These are phyloP conservation scores for Steinernema hermaphroditum DNA, from an alignment of 2,888 invertebrate genomes.

Conservation along the genomic window DNA sequence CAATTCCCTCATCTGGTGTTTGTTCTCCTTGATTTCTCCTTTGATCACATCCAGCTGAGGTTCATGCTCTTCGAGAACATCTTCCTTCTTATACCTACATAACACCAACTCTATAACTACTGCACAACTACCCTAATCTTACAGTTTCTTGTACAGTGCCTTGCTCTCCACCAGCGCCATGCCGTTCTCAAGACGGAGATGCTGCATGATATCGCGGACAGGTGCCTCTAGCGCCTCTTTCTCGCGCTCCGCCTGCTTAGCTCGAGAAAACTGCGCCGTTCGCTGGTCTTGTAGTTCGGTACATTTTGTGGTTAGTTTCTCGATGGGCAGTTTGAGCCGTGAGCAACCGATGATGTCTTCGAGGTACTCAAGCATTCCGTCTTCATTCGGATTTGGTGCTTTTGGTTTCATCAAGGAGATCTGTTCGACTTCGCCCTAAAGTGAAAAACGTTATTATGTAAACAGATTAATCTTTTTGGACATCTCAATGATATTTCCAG, in stretches of 20 bases:
- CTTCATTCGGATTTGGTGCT: slow-evolving; percentile 77
- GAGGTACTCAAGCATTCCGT: slow-evolving; percentile 94
- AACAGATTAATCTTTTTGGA: no score
- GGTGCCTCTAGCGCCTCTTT: slow-evolving; percentile 69
- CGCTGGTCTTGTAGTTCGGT: slow-evolving; percentile 28
- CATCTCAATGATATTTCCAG: no score
- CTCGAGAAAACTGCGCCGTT: slow-evolving; percentile 33
- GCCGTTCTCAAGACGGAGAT: slow-evolving; percentile 80
- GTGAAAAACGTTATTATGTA: slow-evolving; percentile 17
- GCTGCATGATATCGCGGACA: slow-evolving; percentile 71
- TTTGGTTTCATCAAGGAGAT: slow-evolving; percentile 99
- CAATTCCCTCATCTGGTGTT: slow-evolving; percentile 31
- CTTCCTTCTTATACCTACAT: background rate
- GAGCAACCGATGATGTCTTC: slow-evolving; percentile 92
- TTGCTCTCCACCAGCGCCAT: slow-evolving; percentile 76
- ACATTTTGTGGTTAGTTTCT: slow-evolving; percentile 57
- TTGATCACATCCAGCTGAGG: background rate
- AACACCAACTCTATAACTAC: no score
- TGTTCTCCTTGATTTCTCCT: slow-evolving; percentile 17
- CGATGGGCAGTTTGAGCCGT: slow-evolving; percentile 77
- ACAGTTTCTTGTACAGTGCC: slow-evolving; percentile 28
- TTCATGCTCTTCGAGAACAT: background rate
- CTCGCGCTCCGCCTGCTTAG: slow-evolving; percentile 74
- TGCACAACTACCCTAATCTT: no score
- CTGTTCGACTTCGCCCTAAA: slow-evolving; percentile 95